phyloP scores from a whole-genome alignment of 2,888 invertebrate genomes.

The Melanostoma mellinum region DNA sequence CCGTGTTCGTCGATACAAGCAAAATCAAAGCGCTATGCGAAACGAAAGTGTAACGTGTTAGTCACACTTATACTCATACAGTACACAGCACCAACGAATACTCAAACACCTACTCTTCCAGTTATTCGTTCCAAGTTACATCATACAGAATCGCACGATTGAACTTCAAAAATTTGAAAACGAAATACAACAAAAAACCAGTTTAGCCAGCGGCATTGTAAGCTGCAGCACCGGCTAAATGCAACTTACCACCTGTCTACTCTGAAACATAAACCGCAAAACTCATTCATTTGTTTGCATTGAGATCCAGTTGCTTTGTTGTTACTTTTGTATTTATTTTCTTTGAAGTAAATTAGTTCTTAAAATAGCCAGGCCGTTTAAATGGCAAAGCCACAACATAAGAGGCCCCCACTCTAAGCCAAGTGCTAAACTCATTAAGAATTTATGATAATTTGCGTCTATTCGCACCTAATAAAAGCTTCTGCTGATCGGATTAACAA shows the following conservation, averaged over 20 bases:
- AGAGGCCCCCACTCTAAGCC: background rate
- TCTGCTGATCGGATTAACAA: constrained; percentile 7
- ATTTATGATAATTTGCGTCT: constrained; percentile 32
- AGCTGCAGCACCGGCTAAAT: constrained; percentile 41
- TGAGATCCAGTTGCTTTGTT: constrained; percentile 17
- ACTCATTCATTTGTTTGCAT: constrained; percentile 46
- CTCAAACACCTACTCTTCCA: background rate
- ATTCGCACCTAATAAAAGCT: constrained; percentile 46
- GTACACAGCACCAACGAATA: background rate
- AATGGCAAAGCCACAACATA: background rate
- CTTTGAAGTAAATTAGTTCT: background rate
- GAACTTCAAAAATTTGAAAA: constrained; percentile 56
- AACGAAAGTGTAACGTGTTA: background rate
- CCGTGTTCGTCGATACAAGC: background rate
- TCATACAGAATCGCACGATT: constrained; percentile 48
- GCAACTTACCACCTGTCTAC: background rate
- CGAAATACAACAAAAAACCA: constrained; percentile 20
- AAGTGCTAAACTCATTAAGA: constrained; percentile 27
- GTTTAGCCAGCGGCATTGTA: constrained; percentile 38
- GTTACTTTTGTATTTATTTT: background rate
- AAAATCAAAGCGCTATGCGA: background rate
- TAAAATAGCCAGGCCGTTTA: background rate
- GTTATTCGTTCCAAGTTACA: constrained; percentile 21
- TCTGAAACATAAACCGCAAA: constrained; percentile 22
- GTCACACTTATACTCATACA: constrained; percentile 5